Base-by-base conservation (phyloP, 2,797 vertebrate species). In the Coluber constrictor region DNA sequence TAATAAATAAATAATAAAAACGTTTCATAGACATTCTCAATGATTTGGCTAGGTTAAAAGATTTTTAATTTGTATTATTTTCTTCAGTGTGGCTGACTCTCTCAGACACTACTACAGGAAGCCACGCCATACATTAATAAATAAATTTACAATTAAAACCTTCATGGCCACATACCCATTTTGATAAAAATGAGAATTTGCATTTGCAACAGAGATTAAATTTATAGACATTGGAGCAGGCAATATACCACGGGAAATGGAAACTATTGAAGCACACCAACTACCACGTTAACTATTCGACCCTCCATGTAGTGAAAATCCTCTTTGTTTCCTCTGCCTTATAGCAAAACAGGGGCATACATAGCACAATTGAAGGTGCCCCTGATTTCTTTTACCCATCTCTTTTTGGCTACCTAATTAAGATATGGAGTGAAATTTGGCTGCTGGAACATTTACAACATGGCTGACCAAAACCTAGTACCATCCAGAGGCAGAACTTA, bases 401-500 rank as follows among this genome's bases (percentile, higher is more conserved):
- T 51, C 51, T 27, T 61, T 91, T 91, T 57, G n/a, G 88, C 51
- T 29, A 63, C 0, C 43, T 79, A 57, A 88, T 29, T 70, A 90
- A 43, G 27, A 90, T 27, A 29, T 43, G 15, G 79, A 27, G 43
- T 90, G 66, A 59, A 89, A 63, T 79, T 15, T 86, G 16, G 63
- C 60, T 37, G n/a, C 23, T 79, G 56, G 55, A 29, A 29, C 1
- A 27, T 90, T 79, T 83, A 89, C n/a, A 83, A 47, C 20, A 91
- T 13, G 27, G 27, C 32, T 5, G 56, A 66, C 47, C 20, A 47
- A 37, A 83, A 59, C 54, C 29, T 91, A 32, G 66, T n/a, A 91
- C n/a, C 93, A 93, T 94, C 27, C 91, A 83, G 79, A 94, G 37
- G 56, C 93, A 91, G 2, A 1, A 0, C 83, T 95, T 93, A 0